Evolutionary conservation across 2,888 invertebrate species (phyloP).

Genomic region (Vanessa cardui): DNA sequence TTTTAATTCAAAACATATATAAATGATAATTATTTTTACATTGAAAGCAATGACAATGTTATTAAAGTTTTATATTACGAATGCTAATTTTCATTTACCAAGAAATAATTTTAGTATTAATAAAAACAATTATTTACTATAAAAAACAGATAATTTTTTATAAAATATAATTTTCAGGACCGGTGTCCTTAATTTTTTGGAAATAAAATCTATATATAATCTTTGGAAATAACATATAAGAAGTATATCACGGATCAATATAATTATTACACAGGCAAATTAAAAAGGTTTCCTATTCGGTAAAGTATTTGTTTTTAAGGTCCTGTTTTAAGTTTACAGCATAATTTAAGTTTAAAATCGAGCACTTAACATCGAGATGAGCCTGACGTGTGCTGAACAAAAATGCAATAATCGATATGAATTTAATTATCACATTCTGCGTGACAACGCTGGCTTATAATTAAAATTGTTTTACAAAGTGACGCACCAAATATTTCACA

Average conservation of each 20-base stretch:
- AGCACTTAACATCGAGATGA: background rate
- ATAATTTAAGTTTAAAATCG: background rate
- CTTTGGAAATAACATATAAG: too few species aligned
- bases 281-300: too few species aligned
- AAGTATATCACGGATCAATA: too few species aligned
- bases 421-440: slow-evolving; percentile 39
- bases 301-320: too few species aligned
- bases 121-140: too few species aligned
- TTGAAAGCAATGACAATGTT: background rate
- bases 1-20: background rate
- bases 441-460: slow-evolving; percentile 30
- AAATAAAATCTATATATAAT: too few species aligned
- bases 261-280: too few species aligned
- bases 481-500: slow-evolving; percentile 24
- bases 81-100: background rate
- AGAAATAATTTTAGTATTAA: background rate
- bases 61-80: background rate
- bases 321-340: too few species aligned
- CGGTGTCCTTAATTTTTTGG: too few species aligned
- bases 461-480: slow-evolving; percentile 37
- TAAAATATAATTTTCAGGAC: too few species aligned
- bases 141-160: too few species aligned
- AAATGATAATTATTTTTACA: background rate
- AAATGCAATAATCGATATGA: slow-evolving; percentile 35
- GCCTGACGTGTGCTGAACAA: slow-evolving; percentile 10